phyloP scores from a whole-genome alignment of 2,113 vertebrate species.

The Aegypius monachus region DNA sequence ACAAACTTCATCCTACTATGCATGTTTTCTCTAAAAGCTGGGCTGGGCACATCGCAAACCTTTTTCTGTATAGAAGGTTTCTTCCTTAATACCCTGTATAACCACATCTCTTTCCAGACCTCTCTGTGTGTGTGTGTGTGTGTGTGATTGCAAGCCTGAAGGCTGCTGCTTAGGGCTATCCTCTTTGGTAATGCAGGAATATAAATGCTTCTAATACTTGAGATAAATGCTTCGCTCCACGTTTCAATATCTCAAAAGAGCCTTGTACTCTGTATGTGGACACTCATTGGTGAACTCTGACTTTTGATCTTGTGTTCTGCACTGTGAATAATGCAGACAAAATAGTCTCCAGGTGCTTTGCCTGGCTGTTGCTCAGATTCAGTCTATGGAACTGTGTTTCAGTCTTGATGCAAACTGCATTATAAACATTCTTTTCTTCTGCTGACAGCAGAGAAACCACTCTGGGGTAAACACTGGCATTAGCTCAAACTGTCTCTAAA shows the following conservation, averaged over 20 bases:
- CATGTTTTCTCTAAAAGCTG: background rate
- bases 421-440: conserved; percentile 52
- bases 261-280: background rate
- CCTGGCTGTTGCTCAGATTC: conserved; percentile 28
- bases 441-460: conserved; percentile 60
- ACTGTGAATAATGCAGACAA: conserved; percentile 54
- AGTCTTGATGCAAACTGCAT: conserved; percentile 47
- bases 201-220: conserved; percentile 9
- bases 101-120: background rate
- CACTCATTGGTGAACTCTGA: background rate
- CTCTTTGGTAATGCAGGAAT: conserved; percentile 36
- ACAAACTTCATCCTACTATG: background rate
- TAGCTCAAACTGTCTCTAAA: conserved; percentile 58
- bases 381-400: background rate
- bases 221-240: background rate
- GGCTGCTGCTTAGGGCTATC: background rate
- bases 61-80: background rate
- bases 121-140: background rate
- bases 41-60: background rate
- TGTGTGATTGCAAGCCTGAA: background rate
- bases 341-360: conserved; percentile 50
- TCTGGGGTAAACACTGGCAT: conserved; percentile 66
- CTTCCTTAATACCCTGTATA: background rate
- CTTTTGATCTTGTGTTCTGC: conserved; percentile 19
- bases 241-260: conserved; percentile 40